Percentiles rank a stretch among this genome's conserved stretches.
These are phyloP conservation scores for Lepidurus packardi DNA, from an alignment of 1,140 invertebrate species.

Conservation along the genomic window DNA sequence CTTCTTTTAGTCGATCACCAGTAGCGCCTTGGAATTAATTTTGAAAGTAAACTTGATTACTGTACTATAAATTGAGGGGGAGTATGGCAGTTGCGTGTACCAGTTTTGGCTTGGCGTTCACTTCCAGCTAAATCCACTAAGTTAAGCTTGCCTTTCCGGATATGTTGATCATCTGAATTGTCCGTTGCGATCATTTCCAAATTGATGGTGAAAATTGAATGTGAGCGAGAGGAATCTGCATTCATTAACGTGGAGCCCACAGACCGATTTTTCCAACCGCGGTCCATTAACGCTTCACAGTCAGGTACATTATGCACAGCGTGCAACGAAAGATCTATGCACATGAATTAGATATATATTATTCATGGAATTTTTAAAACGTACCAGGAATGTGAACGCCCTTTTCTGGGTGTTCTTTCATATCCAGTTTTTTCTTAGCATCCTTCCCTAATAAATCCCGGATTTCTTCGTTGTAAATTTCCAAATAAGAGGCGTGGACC, in stretches of 20 bases:
- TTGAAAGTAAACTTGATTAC: not conserved
- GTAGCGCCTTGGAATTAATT: conserved; percentile 55
- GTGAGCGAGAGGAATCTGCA: conserved; percentile 73
- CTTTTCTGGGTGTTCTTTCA: conserved; percentile 73
- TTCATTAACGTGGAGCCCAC: conserved; percentile 79
- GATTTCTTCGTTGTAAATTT: conserved; percentile 81
- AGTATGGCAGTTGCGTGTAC: conserved; percentile 41
- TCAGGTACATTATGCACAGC: conserved; percentile 68
- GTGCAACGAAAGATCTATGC: conserved; percentile 60
- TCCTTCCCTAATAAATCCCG: conserved; percentile 67
- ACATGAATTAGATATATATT: not conserved
- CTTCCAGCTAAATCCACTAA: conserved; percentile 85
- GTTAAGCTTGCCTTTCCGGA: conserved; percentile 75
- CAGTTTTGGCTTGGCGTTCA: conserved; percentile 76
- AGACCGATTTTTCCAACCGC: conserved; percentile 65
- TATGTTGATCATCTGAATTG: conserved; percentile 50
- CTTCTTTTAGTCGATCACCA: conserved; percentile 83
- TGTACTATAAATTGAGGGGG: not conserved
- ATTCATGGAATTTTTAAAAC: not conserved
- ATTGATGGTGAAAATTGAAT: conserved; percentile 87
- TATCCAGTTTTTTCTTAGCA: conserved; percentile 58
- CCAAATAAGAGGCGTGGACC: conserved; percentile 83
- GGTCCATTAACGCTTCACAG: conserved; percentile 65
- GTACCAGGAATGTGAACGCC: conserved; percentile 73
- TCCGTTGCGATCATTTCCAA: conserved; percentile 67